These are phyloP conservation scores for Barnardius zonarius DNA, from an alignment of 2,113 vertebrate genomes.

Conservation along the genomic window DNA sequence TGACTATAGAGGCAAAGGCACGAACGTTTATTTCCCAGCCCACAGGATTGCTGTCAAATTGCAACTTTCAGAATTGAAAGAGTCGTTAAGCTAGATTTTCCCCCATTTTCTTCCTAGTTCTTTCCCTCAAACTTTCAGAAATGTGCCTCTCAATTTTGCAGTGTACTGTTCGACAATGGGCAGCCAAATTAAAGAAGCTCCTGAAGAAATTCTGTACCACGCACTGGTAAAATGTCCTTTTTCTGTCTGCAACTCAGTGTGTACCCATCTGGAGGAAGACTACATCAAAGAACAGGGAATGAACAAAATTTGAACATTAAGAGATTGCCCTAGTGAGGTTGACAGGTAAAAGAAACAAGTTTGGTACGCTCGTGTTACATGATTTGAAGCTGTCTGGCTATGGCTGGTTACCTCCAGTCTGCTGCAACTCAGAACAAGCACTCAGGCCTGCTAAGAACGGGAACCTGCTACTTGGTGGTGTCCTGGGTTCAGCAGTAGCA, in stretches of 20 bases:
- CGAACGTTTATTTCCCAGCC: constrained; percentile 66
- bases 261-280: neutral
- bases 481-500: too few species aligned
- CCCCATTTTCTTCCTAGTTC: constrained; percentile 57
- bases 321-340: neutral
- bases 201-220: neutral
- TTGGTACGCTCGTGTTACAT: accelerated
- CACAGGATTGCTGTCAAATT: constrained; percentile 70
- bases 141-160: constrained; percentile 46
- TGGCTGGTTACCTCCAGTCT: neutral
- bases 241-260: neutral
- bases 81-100: constrained; percentile 63
- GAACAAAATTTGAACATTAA: neutral
- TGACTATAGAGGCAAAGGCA: constrained; percentile 58
- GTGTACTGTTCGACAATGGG: neutral
- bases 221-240: neutral
- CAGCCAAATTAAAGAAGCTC: constrained; percentile 30
- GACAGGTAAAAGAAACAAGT: neutral
- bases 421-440: neutral
- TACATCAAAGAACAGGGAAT: neutral
- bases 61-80: constrained; percentile 68
- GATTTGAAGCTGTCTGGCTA: neutral
- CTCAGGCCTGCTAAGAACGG: neutral
- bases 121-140: constrained; percentile 61
- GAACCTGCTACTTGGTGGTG: neutral